A percentile compares a stretch with the other conserved stretches of the same genome.
phyloP scores from a whole-genome alignment of 2,888 invertebrate genomes.

The Prosopocoilus inquinatus region DNA sequence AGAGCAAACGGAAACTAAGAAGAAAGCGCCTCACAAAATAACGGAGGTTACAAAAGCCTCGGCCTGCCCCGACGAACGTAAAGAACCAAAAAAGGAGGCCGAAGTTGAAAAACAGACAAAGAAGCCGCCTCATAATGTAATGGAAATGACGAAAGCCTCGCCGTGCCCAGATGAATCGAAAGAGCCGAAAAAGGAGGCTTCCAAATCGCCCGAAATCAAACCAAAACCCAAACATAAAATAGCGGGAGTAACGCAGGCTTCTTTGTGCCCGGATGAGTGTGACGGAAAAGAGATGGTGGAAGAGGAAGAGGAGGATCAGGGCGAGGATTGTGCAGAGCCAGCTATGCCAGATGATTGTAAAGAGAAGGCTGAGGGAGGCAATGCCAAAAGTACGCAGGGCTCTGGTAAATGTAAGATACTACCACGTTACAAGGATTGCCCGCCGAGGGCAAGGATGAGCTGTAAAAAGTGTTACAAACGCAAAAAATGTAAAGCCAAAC shows the following conservation, averaged over 20 bases:
- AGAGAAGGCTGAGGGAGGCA: background rate
- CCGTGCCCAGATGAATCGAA: background rate
- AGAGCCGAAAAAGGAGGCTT: background rate
- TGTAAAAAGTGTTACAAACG: too few relatives aligned
- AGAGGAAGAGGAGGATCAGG: slow-evolving; percentile 1
- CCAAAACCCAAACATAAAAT: too few relatives aligned
- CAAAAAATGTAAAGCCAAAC: slow-evolving; percentile 14
- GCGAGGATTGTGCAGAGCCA: slow-evolving; percentile 3
- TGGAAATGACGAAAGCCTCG: background rate
- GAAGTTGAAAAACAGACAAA: background rate
- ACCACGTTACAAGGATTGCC: slow-evolving; percentile 12
- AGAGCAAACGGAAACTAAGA: background rate
- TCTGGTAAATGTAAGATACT: slow-evolving; percentile 8
- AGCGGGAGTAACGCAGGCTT: too few relatives aligned
- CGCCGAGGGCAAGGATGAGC: slow-evolving; percentile 10
- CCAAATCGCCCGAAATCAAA: background rate
- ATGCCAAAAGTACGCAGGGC: background rate
- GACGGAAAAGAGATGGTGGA: background rate
- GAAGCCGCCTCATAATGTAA: background rate
- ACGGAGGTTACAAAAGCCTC: background rate
- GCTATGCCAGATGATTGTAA: background rate
- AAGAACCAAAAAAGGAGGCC: background rate
- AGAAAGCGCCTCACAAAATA: background rate
- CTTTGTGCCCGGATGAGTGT: background rate
- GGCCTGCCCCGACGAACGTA: background rate